Percentiles rank a stretch among this genome's conserved stretches.
Conservation (phyloP, 2,797 vertebrate species). For the Epinephelus coioides region DNA sequence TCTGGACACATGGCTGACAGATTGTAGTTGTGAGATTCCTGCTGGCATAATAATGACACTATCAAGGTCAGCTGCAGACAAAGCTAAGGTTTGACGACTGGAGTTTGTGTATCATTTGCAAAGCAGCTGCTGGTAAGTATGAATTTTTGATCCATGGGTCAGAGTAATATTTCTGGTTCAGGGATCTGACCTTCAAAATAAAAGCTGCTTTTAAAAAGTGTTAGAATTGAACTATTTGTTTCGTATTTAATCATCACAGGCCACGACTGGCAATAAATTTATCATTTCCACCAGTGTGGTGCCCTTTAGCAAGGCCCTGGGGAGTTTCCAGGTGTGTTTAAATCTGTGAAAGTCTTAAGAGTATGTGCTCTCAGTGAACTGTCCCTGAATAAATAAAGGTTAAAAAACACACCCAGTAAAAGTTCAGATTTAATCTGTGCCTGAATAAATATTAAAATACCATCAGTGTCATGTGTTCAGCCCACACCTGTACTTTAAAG, state of each 20-base stretch:
- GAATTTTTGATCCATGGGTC: background rate
- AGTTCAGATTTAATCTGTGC: background rate
- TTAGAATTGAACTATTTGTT: background rate
- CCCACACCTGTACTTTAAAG: background rate
- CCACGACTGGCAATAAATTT: background rate
- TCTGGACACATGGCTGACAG: background rate
- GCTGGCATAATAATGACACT: background rate
- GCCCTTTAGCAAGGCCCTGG: background rate
- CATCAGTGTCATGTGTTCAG: background rate
- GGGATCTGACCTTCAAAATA: slow-evolving; percentile 2
- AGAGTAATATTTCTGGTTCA: background rate
- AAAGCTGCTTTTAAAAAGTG: background rate
- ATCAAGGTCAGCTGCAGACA: background rate
- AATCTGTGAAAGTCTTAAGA: background rate
- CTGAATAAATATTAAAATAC: background rate
- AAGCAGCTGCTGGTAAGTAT: background rate
- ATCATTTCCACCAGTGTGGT: background rate
- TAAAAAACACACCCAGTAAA: background rate
- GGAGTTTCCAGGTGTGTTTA: background rate
- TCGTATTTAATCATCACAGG: background rate
- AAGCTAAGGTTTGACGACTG: background rate
- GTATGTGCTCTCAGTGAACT: background rate
- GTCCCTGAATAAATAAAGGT: background rate
- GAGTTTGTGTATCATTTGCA: background rate
- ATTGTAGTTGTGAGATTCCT: background rate